Percentiles rank a stretch among this genome's conserved stretches.
These are phyloP conservation scores for Sabellastarte sp. DNA, from an alignment of 2,888 invertebrate genomes.

Conservation along the genomic window DNA sequence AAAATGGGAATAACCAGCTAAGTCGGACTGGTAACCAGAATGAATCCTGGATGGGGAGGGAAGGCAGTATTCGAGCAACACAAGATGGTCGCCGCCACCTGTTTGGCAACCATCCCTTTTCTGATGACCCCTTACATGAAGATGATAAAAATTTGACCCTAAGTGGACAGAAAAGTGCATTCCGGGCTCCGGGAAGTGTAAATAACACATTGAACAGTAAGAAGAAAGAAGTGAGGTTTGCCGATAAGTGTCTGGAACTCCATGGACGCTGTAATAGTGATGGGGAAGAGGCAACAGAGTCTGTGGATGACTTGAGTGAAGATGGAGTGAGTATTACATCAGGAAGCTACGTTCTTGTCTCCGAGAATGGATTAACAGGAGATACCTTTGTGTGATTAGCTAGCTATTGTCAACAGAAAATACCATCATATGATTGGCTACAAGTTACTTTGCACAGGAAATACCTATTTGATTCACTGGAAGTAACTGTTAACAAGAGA, in stretches of 20 bases:
- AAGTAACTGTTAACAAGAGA: too few species aligned
- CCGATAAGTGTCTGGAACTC: not conserved
- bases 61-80: not conserved
- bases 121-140: too few species aligned
- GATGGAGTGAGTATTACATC: not conserved
- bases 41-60: not conserved
- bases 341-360: not conserved
- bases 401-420: too few species aligned
- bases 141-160: not conserved
- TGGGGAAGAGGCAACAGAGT: not conserved
- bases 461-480: too few species aligned
- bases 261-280: too few species aligned
- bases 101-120: not conserved
- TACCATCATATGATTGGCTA: too few species aligned
- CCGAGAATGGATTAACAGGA: not conserved
- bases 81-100: not conserved
- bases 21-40: too few species aligned
- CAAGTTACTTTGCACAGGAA: too few species aligned
- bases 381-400: not conserved
- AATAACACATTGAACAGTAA: not conserved
- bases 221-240: not conserved
- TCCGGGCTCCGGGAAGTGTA: not conserved
- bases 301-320: not conserved
- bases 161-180: not conserved
- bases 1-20: too few species aligned